Evolutionary conservation across 2,797 vertebrate species (phyloP).

Genomic region (Siniperca scherzeri): DNA sequence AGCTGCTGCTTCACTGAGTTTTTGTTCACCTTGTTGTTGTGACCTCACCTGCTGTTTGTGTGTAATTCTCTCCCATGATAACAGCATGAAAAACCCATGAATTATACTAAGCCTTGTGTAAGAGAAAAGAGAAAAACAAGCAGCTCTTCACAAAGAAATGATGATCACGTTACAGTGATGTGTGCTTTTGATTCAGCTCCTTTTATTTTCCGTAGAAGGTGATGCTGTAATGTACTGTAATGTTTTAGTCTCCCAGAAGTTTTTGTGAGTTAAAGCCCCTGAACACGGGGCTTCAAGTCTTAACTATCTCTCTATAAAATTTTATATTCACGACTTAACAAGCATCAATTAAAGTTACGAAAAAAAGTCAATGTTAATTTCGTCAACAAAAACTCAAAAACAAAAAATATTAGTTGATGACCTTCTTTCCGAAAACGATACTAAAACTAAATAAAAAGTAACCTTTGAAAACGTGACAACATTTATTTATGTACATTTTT

Average conservation of each 20-base stretch:
- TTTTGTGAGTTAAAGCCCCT: conserved; percentile 25
- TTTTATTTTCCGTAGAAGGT: conserved; percentile 26
- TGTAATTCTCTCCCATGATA: conserved; percentile 58
- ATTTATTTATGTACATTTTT: neutral
- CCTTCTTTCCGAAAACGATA: neutral
- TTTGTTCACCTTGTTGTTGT: conserved; percentile 62
- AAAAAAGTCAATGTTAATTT: conserved; percentile 17
- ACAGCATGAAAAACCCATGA: conserved; percentile 42
- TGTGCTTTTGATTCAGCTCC: conserved; percentile 56
- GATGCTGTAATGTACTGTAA: conserved; percentile 10
- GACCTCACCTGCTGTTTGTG: conserved; percentile 73
- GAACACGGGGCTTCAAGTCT: conserved; percentile 24
- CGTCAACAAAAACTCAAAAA: conserved; percentile 2
- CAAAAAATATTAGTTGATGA: neutral
- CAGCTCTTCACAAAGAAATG: conserved; percentile 48
- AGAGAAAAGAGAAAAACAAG: conserved; percentile 55
- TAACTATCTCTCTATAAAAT: conserved; percentile 11
- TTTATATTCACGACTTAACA: conserved; percentile 23
- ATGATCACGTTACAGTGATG: conserved; percentile 46
- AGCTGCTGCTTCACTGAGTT: conserved; percentile 27
- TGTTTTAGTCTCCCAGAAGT: conserved; percentile 27
- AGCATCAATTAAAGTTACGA: conserved; percentile 20
- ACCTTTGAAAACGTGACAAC: neutral
- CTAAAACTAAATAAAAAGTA: neutral
- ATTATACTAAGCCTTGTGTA: conserved; percentile 51